These are phyloP conservation scores for Pseudobourletiella spinata DNA, from an alignment of 1,140 invertebrate genomes.

Conservation along the genomic window DNA sequence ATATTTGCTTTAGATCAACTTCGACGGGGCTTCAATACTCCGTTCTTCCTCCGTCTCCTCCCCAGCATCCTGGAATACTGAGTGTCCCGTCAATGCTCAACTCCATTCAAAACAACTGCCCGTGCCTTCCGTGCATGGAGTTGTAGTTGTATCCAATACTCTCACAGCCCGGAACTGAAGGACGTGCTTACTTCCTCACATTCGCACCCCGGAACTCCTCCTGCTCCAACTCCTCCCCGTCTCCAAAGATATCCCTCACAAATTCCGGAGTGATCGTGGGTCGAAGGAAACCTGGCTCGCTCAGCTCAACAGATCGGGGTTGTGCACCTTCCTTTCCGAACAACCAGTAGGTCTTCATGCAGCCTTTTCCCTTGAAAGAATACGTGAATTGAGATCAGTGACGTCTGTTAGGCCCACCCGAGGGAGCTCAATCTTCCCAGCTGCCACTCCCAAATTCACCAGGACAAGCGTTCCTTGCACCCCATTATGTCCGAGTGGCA, in stretches of 20 bases:
- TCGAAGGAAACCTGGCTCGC: conserved; percentile 36
- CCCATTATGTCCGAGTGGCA: background rate
- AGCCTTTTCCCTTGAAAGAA: conserved; percentile 39
- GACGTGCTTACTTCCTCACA: background rate
- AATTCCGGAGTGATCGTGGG: conserved; percentile 26
- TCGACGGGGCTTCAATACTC: too few species aligned
- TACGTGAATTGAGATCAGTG: conserved; percentile 1
- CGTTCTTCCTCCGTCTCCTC: too few species aligned
- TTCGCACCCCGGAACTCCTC: background rate
- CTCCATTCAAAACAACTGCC: too few species aligned
- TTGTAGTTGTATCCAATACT: too few species aligned
- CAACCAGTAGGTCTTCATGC: conserved; percentile 42
- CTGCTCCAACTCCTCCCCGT: conserved; percentile 7
- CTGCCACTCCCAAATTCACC: background rate
- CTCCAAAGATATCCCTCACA: conserved; percentile 29
- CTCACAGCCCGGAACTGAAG: background rate
- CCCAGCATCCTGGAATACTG: too few species aligned
- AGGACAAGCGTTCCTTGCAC: background rate
- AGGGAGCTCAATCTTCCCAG: background rate
- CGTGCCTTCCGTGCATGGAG: too few species aligned
- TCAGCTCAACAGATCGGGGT: conserved; percentile 35
- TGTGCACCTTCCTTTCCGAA: conserved; percentile 40
- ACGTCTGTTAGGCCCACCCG: conserved; percentile 5
- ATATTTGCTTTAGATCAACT: too few species aligned
- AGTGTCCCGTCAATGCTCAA: too few species aligned